These are phyloP conservation scores for Thalpophila matura DNA, from an alignment of 2,888 invertebrate species.

Conservation along the genomic window DNA sequence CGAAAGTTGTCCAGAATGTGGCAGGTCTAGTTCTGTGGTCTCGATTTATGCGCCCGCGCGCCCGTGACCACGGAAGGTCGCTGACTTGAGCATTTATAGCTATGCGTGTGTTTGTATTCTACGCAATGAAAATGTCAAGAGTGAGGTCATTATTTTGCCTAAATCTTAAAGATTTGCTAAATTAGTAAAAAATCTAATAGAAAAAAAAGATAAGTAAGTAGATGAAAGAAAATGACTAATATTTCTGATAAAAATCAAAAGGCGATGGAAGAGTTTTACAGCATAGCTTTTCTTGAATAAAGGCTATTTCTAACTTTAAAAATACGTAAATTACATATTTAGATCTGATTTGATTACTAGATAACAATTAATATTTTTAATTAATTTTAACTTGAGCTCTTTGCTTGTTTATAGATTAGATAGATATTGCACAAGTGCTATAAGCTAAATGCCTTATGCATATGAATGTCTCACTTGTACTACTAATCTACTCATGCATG, in stretches of 20 bases:
- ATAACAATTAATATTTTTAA: too few relatives aligned
- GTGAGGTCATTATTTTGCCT: conserved; percentile 8
- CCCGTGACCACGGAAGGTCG: conserved; percentile 37
- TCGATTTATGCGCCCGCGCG: conserved; percentile 26
- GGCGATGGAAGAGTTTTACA: too few relatives aligned
- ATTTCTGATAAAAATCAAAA: too few relatives aligned
- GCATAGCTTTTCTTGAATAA: too few relatives aligned
- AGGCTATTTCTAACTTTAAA: too few relatives aligned
- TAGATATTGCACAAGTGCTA: not conserved
- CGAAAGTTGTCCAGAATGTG: conserved; percentile 49
- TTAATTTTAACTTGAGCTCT: too few relatives aligned
- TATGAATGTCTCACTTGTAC: conserved; percentile 39
- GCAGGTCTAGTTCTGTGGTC: conserved; percentile 34
- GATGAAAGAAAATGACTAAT: not conserved
- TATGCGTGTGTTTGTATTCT: not conserved
- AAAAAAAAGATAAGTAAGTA: not conserved
- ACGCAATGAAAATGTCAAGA: conserved; percentile 3
- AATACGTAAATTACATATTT: too few relatives aligned
- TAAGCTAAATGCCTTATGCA: conserved; percentile 9
- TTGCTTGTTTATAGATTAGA: too few relatives aligned
- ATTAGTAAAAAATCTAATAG: too few relatives aligned
- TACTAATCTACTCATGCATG: conserved; percentile 51
- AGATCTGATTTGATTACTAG: too few relatives aligned
- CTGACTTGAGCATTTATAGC: conserved; percentile 24
- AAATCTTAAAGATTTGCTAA: too few relatives aligned